Base-by-base conservation (phyloP, 2,797 vertebrate species). In the Crypturellus tataupa region DNA sequence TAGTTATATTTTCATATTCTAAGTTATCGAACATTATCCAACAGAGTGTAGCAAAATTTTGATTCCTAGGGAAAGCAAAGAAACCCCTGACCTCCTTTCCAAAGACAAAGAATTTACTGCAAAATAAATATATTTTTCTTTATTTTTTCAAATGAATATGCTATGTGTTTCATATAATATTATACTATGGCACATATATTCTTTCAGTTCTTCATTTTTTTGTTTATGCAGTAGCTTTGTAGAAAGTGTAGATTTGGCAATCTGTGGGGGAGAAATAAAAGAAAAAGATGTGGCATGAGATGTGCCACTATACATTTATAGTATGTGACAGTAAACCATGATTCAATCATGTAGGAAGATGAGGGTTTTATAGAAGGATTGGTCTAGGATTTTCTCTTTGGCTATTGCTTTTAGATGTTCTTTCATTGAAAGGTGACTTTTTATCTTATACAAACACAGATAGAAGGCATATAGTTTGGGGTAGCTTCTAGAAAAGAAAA, bases 341-440 rank as follows among this genome's bases (percentile, higher is more conserved):
- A 93, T 88, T 88, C 72, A 80, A 56, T 78, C 80, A 78, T 86
- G 77, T 93, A 60, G 44, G 39, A 67, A 79, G 31, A 85, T 89
- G 47, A 87, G 58, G 44, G 39, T 10, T 62, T 12, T 60, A 16
- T 3, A 42, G 44, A 68, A 71, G 19, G 8, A 62, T 68, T 0
- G 0, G 10, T 44, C 18, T 35, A 65, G 20, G 4, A 18, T 72
- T 87, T 85, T 79, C 63, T 79, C 71, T 72, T 37, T 0, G 16
- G 5, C 35, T 67, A 18, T 39, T 93, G 9, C 23, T 83, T 88
- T 90, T 93, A 83, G n/a, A 7, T 27, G 51, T 63, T 93, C 29
- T 77, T 80, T 87, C 25, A 46, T 21, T 67, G 69, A 77, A 89
- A 42, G 11, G 3, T 44, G 31, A 91, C 39, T 33, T 76, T 64